Conservation (phyloP, 2,113 vertebrate species). For the Tetrao urogallus region DNA sequence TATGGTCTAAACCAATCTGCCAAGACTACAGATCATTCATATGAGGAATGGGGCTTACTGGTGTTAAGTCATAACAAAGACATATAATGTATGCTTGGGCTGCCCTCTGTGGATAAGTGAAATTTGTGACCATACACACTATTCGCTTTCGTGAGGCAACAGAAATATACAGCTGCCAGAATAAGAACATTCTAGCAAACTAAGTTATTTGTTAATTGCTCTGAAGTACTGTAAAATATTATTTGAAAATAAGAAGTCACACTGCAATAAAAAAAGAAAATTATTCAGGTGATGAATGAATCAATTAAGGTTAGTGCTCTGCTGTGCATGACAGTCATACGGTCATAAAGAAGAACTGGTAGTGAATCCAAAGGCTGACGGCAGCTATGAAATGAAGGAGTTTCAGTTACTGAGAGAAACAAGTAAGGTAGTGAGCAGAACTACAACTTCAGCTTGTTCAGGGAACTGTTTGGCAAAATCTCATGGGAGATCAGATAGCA, state of each 20-base stretch:
- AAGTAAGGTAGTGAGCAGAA: neutral
- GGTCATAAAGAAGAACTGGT: neutral
- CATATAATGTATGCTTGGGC: neutral
- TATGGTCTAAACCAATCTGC: neutral
- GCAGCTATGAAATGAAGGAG: neutral
- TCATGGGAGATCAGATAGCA: neutral
- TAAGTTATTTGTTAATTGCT: neutral
- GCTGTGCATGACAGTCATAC: neutral
- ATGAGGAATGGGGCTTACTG: neutral
- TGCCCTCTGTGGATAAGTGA: neutral
- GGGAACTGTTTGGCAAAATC: neutral
- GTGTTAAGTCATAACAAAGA: neutral
- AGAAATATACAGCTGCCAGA: neutral
- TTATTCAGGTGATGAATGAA: neutral
- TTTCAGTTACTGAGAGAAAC: neutral
- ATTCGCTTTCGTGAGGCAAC: neutral
- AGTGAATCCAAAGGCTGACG: neutral
- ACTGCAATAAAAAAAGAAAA: neutral
- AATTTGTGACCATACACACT: neutral
- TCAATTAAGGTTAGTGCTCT: neutral
- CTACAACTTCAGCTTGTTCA: neutral
- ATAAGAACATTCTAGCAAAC: neutral
- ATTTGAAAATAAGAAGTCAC: neutral
- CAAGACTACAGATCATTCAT: neutral
- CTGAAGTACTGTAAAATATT: neutral